phyloP scores from a whole-genome alignment of 2,113 vertebrate genomes.

The Micromys minutus region DNA sequence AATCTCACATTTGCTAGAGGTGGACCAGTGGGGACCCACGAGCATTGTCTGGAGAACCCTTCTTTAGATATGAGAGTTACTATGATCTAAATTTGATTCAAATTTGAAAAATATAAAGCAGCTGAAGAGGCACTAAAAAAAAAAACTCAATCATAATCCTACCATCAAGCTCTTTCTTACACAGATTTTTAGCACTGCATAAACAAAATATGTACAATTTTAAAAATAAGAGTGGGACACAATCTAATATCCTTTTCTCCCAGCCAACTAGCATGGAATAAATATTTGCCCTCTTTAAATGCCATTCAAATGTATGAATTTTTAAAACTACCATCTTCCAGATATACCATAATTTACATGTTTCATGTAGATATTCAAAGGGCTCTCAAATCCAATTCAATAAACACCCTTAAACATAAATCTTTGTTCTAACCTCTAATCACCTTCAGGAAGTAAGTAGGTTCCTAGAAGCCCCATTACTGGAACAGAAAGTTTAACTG shows the following conservation, averaged over 20 bases:
- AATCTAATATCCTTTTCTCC: not conserved
- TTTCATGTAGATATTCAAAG: constrained; percentile 18
- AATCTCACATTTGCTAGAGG: not conserved
- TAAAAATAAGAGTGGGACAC: not conserved
- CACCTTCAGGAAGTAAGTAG: not conserved
- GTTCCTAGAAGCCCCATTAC: constrained; percentile 16
- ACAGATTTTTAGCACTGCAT: not conserved
- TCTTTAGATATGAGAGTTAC: not conserved
- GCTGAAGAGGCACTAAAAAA: not conserved
- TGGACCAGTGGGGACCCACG: not conserved
- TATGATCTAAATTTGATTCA: not conserved
- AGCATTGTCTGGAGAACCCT: not conserved
- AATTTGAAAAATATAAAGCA: not conserved
- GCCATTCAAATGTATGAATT: not conserved
- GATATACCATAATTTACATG: not conserved
- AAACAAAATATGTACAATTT: not conserved
- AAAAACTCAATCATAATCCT: not conserved
- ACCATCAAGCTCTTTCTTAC: constrained; percentile 23
- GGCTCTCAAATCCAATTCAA: constrained; percentile 35
- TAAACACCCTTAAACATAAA: constrained; percentile 10
- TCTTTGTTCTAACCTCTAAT: constrained; percentile 8
- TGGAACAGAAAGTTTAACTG: not conserved
- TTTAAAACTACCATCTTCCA: not conserved
- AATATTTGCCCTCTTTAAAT: not conserved
- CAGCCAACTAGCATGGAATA: not conserved